A percentile compares a stretch with the other conserved stretches of the same genome.
Conservation (phyloP, 2,888 invertebrate genomes). For the Cephus spinipes region DNA sequence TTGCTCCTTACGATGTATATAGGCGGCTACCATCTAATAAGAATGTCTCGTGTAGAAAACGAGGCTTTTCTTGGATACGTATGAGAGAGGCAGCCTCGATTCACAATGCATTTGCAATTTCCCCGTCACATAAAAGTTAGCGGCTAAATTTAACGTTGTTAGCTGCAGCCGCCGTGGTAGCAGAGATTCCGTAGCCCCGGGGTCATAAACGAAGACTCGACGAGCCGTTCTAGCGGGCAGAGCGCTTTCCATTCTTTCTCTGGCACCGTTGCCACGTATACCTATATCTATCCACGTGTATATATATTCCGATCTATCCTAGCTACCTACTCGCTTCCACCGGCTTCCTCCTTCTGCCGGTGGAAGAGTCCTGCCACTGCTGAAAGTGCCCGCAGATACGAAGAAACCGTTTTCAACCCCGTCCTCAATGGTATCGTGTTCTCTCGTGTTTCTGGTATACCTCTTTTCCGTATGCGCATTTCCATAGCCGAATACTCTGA, state of each 20-base stretch:
- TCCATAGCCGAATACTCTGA: neutral
- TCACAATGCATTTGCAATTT: constrained; percentile 38
- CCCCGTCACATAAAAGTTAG: constrained; percentile 27
- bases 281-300: no score
- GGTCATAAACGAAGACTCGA: constrained; percentile 28
- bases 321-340: neutral
- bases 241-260: constrained; percentile 1
- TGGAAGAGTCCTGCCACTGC: neutral
- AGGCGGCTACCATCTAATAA: neutral
- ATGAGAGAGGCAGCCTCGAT: neutral
- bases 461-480: neutral
- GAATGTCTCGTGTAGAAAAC: neutral
- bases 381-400: neutral
- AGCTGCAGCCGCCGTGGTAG: constrained; percentile 18
- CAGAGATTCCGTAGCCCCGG: constrained; percentile 26
- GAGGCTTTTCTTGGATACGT: neutral
- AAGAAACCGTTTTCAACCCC: neutral
- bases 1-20: neutral
- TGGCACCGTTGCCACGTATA: neutral
- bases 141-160: constrained; percentile 16
- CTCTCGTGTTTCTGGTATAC: neutral
- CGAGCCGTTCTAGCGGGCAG: constrained; percentile 12
- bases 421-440: neutral
- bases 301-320: no score
- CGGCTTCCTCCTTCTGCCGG: neutral